phyloP scores from a whole-genome alignment of 2,113 vertebrate genomes.

The Halichoeres trimaculatus region DNA sequence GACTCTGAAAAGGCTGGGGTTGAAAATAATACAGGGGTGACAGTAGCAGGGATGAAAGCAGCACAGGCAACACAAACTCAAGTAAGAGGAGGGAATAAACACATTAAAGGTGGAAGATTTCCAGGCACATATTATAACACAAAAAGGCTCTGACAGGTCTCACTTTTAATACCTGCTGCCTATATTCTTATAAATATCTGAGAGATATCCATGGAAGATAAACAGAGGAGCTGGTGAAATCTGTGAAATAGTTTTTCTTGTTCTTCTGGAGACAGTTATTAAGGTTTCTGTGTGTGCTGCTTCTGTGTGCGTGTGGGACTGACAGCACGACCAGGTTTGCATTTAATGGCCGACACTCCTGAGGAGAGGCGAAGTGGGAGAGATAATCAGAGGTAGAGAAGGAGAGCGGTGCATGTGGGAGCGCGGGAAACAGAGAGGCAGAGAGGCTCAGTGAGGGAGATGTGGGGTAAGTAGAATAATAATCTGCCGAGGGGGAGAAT shows the following conservation, averaged over 20 bases:
- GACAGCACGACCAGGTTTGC: slow-evolving; percentile 61
- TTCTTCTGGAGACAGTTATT: slow-evolving; percentile 53
- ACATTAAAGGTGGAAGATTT: slow-evolving; percentile 46
- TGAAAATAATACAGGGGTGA: slow-evolving; percentile 55
- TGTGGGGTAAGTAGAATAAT: slow-evolving; percentile 64
- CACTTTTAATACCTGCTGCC: slow-evolving; percentile 47
- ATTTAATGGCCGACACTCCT: slow-evolving; percentile 75
- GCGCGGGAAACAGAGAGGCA: slow-evolving; percentile 55
- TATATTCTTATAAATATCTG: slow-evolving; percentile 53
- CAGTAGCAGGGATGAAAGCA: slow-evolving; percentile 73
- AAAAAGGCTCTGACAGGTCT: slow-evolving; percentile 43
- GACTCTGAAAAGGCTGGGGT: slow-evolving; percentile 58
- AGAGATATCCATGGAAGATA: slow-evolving; percentile 46
- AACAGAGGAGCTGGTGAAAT: slow-evolving; percentile 29
- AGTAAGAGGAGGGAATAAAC: slow-evolving; percentile 58
- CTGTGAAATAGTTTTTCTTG: slow-evolving; percentile 49
- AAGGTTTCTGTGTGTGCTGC: slow-evolving; percentile 12
- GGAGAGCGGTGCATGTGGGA: slow-evolving; percentile 62
- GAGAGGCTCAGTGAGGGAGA: slow-evolving; percentile 47
- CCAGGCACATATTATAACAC: slow-evolving; percentile 52
- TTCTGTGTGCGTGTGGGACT: slow-evolving; percentile 43
- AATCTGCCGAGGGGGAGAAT: slow-evolving; percentile 50
- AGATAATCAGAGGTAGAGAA: slow-evolving; percentile 78
- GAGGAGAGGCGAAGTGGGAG: slow-evolving; percentile 73
- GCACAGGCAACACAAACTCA: slow-evolving; percentile 62